Conservation (phyloP, 92 coral and sea anemone genomes). For the Zoanthus sansibaricus region DNA sequence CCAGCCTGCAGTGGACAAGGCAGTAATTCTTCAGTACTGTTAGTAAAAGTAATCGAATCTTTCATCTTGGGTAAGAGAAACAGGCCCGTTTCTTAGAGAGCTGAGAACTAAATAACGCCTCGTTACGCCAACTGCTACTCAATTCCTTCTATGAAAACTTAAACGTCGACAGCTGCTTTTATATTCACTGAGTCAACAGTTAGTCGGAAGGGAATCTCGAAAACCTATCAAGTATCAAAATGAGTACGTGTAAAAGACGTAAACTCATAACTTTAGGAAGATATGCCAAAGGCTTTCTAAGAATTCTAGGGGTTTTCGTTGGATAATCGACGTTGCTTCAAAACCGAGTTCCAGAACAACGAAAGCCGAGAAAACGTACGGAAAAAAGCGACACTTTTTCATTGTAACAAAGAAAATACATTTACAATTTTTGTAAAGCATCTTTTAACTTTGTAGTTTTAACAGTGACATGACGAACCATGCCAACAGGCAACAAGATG, state of each 20-base stretch:
- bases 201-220: not conserved
- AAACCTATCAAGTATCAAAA: not conserved
- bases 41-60: not conserved
- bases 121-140: not conserved
- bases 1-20: not conserved
- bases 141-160: not conserved
- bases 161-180: constrained; percentile 14
- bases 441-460: no score
- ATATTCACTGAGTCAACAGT: constrained; percentile 22
- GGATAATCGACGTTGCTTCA: no score
- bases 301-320: no score
- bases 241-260: not conserved
- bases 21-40: not conserved
- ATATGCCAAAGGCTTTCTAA: not conserved
- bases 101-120: not conserved
- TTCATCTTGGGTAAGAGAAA: constrained; percentile 1
- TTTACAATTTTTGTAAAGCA: no score
- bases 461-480: no score
- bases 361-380: no score
- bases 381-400: no score
- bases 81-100: not conserved
- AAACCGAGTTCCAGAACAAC: no score
- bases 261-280: constrained; percentile 5
- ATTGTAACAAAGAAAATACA: no score
- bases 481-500: no score